phyloP scores from a whole-genome alignment of 2,113 vertebrate genomes.

The Macrotus californicus region DNA sequence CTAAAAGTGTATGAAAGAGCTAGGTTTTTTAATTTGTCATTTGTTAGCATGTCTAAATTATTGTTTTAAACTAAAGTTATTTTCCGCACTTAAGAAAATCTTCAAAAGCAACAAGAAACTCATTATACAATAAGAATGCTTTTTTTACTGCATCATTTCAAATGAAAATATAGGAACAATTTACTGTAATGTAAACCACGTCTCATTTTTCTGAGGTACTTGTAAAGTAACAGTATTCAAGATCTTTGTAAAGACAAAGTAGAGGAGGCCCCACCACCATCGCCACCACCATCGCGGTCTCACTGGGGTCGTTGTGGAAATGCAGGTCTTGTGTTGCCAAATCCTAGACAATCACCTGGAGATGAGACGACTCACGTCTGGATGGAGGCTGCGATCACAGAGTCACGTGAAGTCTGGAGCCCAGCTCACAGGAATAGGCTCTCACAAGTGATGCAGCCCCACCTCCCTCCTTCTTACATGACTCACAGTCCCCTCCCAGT shows the following conservation, averaged over 20 bases:
- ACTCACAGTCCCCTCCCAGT: background rate
- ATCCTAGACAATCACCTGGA: background rate
- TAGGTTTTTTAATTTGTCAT: background rate
- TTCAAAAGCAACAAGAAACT: background rate
- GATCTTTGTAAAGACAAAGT: background rate
- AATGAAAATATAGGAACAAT: background rate
- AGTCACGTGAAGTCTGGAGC: background rate
- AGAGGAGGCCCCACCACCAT: background rate
- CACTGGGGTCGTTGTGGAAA: no score
- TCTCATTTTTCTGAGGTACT: background rate
- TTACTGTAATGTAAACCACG: background rate
- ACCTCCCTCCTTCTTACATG: background rate
- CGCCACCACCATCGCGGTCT: no score
- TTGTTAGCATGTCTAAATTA: background rate
- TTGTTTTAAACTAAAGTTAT: background rate
- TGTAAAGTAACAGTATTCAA: background rate
- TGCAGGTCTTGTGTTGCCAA: background rate
- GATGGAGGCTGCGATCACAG: background rate
- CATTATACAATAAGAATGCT: background rate
- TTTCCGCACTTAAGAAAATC: background rate
- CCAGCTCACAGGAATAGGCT: background rate
- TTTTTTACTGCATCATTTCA: background rate
- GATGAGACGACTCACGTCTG: background rate
- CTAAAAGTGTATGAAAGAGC: background rate
- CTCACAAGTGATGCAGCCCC: background rate